These are phyloP conservation scores for Dinomys branickii DNA, from an alignment of 2,113 vertebrate species.

Conservation along the genomic window DNA sequence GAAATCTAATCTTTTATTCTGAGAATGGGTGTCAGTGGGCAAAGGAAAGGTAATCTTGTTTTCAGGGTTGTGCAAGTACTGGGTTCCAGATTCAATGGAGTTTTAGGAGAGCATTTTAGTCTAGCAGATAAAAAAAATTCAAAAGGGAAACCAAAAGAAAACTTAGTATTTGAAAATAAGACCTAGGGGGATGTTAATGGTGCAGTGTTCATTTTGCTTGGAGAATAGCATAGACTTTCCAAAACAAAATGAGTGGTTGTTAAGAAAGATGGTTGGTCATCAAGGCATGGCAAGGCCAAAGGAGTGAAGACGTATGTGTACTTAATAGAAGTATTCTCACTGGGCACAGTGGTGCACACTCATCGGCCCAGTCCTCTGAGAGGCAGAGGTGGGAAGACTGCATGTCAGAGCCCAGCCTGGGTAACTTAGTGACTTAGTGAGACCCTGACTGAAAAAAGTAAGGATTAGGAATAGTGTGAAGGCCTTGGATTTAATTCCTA, in stretches of 20 bases:
- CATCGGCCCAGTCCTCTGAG: background rate
- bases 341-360: background rate
- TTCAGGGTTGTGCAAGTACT: background rate
- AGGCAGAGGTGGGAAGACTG: background rate
- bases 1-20: background rate
- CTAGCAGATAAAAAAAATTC: background rate
- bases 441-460: background rate
- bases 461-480: background rate
- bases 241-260: background rate
- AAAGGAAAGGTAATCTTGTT: slow-evolving; percentile 7
- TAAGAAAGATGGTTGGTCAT: background rate
- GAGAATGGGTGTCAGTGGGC: background rate
- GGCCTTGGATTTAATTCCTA: background rate
- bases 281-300: background rate
- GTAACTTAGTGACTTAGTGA: background rate
- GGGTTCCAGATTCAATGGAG: background rate
- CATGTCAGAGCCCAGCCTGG: background rate
- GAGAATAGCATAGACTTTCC: background rate
- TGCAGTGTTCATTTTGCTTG: background rate
- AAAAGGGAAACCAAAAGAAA: background rate
- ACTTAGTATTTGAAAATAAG: slow-evolving; percentile 16
- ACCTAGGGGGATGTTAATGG: background rate
- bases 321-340: background rate
- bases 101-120: slow-evolving; percentile 40
- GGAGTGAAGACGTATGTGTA: background rate